Base-by-base conservation (phyloP, 2,888 invertebrate genomes). In the Tetropium fuscum region DNA sequence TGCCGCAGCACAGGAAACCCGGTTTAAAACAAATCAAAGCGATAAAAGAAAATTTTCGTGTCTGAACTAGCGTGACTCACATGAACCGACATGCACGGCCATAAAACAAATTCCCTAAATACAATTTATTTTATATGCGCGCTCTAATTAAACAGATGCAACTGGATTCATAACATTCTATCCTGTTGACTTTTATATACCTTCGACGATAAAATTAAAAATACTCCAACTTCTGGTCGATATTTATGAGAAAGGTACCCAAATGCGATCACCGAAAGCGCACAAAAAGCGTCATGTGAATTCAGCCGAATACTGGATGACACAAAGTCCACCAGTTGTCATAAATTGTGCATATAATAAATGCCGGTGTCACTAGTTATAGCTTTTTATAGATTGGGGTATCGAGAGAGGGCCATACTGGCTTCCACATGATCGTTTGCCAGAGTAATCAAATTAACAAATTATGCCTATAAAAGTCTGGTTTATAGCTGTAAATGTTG, bases 221-320 rank as follows among this genome's bases (percentile, higher is more conserved):
- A 73, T 72, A 70, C 53, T 66, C 63, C 53, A 60, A 73, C 74
- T 75, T 64, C 74, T 60, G 74, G 68, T 64, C 65, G 61, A 73
- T 72, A 75, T 78, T 78, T 78, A 77, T 70, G 76, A 66, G 71
- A 70, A 74, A 77, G 74, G 75, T 76, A 76, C 64, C 71, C 75
- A 75, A 78, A 77, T 76, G 69, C 59, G 75, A 74, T 69, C 57
- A 59, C 60, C 55, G 63, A 61, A 58, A 66, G 64, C 64, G 68
- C 69, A 69, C 66, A 66, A 60, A n/a, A n/a, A n/a, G n/a, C n/a
- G n/a, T 68, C 69, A 57, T 60, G 60, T 64, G 67, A 70, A 68
- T 70, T 63, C 66, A 69, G 60, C 70, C 70, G 72, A 73, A 74
- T 73, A 74, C 43, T 38, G 54, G 47, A 38, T 60, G 60, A 56